Conservation (phyloP, 2,888 invertebrate genomes). For the Drosophila nr. medialis region DNA sequence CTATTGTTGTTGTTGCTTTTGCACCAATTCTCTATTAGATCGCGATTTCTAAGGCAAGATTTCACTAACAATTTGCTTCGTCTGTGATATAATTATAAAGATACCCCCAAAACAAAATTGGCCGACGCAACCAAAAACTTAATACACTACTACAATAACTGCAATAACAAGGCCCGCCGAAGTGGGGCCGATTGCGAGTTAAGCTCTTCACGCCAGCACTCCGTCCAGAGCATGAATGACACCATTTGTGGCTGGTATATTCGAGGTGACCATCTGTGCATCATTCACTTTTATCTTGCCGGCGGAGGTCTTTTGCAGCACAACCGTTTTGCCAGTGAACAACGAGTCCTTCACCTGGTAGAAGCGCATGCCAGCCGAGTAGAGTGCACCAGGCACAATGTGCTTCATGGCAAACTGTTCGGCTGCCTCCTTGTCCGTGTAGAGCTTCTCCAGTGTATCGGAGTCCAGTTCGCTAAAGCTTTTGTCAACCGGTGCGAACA, state of each 20-base stretch:
- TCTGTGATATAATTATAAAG: slow-evolving; percentile 47
- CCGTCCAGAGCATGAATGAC: slow-evolving; percentile 93
- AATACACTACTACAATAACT: slow-evolving; percentile 46
- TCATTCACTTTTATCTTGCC: slow-evolving; percentile 94
- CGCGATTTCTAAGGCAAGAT: slow-evolving; percentile 74
- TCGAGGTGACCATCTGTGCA: slow-evolving; percentile 92
- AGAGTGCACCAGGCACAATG: slow-evolving; percentile 91
- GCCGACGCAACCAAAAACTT: slow-evolving; percentile 44
- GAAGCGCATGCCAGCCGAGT: slow-evolving; percentile 94
- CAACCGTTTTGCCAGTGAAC: slow-evolving; percentile 90
- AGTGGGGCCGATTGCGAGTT: slow-evolving; percentile 11
- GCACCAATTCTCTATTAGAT: slow-evolving; percentile 60
- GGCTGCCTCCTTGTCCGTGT: slow-evolving; percentile 88
- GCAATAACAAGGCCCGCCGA: slow-evolving; percentile 37
- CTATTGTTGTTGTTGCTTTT: slow-evolving; percentile 20
- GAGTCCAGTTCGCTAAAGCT: slow-evolving; percentile 90
- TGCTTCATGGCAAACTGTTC: slow-evolving; percentile 91
- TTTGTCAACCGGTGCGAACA: slow-evolving; percentile 93
- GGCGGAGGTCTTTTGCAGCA: slow-evolving; percentile 90
- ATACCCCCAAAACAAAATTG: slow-evolving; percentile 50
- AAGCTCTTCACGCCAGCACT: slow-evolving; percentile 86
- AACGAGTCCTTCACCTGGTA: slow-evolving; percentile 93
- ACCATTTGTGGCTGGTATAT: slow-evolving; percentile 94
- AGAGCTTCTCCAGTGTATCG: slow-evolving; percentile 87
- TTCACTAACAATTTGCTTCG: slow-evolving; percentile 66